Base-by-base conservation (phyloP, 1,140 invertebrate species). In the Cotesia glomerata region DNA sequence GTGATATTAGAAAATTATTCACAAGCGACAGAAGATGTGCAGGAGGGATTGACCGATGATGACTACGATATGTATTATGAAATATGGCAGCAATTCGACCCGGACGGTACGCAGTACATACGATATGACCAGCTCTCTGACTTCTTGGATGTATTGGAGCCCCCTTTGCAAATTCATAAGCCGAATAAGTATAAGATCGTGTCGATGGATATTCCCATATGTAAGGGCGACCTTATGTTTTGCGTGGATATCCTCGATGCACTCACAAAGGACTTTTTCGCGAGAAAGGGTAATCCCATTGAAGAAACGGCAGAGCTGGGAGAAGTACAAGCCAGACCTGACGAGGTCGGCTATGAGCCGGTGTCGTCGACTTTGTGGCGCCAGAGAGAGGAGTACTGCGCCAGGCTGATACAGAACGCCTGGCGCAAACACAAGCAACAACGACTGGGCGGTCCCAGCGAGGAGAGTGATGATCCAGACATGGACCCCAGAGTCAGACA, bases 61-160 rank as follows among this genome's bases (percentile, higher is more conserved):
- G 97, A 99, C 85, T 99, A 99, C 88, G 98, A 99, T 84, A 98
- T 99, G 96, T 99, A 98, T 88, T 99, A 99, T 85, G 97, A 99
- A 88, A 98, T 98, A 77, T 99, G 98, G 98, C 97, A 98, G 84
- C 93, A 97, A 80, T 99, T 97, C 87, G 98, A 99, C 88, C 97
- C 97, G 0, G 95, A 98, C 81, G 97, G 97, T 62, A 98, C 97
- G 4, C 96, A 98, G 86, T 99, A 98, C 88, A 98, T 99, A 79
- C 91, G 93, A 61, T 97, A 98, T 87, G 93, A 96, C 78, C 93
- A 96, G 84, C 88, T 99, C 61, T 96, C 95, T 0, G 96, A 98
- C 77, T 98, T 99, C 88, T 87, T 99, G 58, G 96, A 99, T 85
- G 95, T 96, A 69, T 90, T 98, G 62, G 96, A 98, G 85, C 94